phyloP scores from a whole-genome alignment of 2,888 invertebrate genomes.

The Rhabditoides inermis region DNA sequence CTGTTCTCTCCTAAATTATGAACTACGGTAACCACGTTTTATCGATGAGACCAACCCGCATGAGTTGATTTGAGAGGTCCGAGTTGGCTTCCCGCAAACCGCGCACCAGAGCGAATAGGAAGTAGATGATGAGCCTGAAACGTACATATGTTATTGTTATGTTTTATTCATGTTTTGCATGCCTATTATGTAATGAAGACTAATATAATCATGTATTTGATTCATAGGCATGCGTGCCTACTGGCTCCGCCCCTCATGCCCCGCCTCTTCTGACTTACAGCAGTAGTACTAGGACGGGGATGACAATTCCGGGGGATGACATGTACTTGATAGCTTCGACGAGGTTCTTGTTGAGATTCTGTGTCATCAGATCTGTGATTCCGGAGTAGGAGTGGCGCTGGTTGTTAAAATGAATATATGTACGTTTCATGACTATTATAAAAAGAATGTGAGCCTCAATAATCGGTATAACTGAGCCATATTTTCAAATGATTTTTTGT shows the following conservation, averaged over 20 bases:
- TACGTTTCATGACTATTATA: too few species aligned
- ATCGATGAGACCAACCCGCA: conserved; percentile 24
- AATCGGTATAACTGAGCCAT: too few species aligned
- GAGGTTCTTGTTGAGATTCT: conserved; percentile 32
- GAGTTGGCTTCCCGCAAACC: conserved; percentile 85
- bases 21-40: conserved; percentile 28
- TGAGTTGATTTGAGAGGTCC: conserved; percentile 66
- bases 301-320: conserved; percentile 85
- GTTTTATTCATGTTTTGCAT: too few species aligned
- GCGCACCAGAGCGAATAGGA: conserved; percentile 77
- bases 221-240: too few species aligned
- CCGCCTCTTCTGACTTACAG: too few species aligned
- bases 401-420: conserved; percentile 25
- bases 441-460: too few species aligned
- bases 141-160: too few species aligned
- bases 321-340: conserved; percentile 66
- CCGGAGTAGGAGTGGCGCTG: conserved; percentile 45
- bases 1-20: conserved; percentile 76
- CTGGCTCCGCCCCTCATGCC: too few species aligned
- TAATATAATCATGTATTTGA: too few species aligned
- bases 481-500: too few species aligned
- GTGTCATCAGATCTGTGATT: conserved; percentile 37
- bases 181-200: too few species aligned
- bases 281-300: conserved; percentile 69
- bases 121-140: conserved; percentile 76